Conservation (phyloP, 2,113 vertebrate species). For the Callorhinus ursinus region DNA sequence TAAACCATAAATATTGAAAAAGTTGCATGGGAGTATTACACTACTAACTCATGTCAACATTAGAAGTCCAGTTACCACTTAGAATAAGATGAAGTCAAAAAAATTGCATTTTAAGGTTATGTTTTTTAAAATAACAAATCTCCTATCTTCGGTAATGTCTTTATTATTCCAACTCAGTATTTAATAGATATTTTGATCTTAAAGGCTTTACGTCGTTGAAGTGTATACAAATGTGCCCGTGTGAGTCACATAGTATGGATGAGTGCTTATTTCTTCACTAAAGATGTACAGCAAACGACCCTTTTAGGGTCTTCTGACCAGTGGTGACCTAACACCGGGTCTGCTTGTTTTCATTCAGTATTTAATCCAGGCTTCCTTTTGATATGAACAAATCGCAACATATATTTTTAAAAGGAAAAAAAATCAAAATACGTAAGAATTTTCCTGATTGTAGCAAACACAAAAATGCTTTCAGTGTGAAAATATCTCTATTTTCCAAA, state of each 20-base stretch:
- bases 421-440: constrained; percentile 64
- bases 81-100: constrained; percentile 40
- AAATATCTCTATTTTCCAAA: constrained; percentile 83
- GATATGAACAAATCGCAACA: constrained; percentile 72
- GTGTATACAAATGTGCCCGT: background rate
- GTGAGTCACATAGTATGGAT: constrained; percentile 58
- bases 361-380: constrained; percentile 75
- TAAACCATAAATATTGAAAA: constrained; percentile 33
- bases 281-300: constrained; percentile 9
- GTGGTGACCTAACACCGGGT: constrained; percentile 53
- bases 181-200: constrained; percentile 65
- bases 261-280: constrained; percentile 49
- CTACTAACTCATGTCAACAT: background rate
- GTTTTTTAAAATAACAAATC: background rate
- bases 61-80: background rate
- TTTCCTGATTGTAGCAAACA: constrained; percentile 73
- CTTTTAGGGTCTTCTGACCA: constrained; percentile 31
- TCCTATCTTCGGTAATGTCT: constrained; percentile 10
- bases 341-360: constrained; percentile 24
- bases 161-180: constrained; percentile 69
- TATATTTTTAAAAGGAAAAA: constrained; percentile 79
- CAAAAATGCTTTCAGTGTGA: constrained; percentile 75
- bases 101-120: background rate
- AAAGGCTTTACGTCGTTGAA: constrained; percentile 70
- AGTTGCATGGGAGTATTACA: background rate